Percentiles rank a stretch among this genome's conserved stretches.
Conservation (phyloP, 2,888 invertebrate genomes). For the Apotomis betuletana region DNA sequence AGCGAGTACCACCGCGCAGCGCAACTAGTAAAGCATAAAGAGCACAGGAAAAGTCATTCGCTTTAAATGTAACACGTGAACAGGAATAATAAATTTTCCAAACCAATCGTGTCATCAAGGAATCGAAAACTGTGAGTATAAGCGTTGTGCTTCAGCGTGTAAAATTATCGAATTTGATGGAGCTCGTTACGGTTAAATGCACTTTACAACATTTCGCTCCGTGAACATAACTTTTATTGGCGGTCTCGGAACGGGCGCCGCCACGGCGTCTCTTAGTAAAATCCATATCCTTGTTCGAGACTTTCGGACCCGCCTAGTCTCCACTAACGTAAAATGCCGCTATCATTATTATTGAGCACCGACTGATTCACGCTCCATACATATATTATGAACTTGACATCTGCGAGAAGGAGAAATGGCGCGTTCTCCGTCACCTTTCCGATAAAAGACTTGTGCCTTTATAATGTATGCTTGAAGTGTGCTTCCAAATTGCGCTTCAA, state of each 20-base stretch:
- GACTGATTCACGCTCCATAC: conserved; percentile 29
- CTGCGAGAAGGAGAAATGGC: conserved; percentile 27
- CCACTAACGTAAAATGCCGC: conserved; percentile 26
- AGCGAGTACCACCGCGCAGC: no score
- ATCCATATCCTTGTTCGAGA: conserved; percentile 50
- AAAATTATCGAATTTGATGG: conserved; percentile 45
- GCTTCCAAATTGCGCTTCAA: conserved; percentile 36
- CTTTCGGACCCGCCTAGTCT: conserved; percentile 43
- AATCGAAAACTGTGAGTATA: conserved; percentile 42
- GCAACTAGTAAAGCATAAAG: no score
- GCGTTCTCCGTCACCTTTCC: conserved; percentile 21
- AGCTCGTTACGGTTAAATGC: conserved; percentile 48
- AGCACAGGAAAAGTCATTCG: no score
- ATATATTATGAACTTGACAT: conserved; percentile 41
- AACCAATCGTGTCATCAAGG: conserved; percentile 32
- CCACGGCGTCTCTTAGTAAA: conserved; percentile 60
- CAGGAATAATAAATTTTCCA: no score
- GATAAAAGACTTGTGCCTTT: conserved; percentile 31
- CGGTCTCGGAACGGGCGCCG: conserved; percentile 62
- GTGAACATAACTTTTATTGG: conserved; percentile 67
- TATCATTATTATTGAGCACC: conserved; percentile 36
- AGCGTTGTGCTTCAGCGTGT: conserved; percentile 46
- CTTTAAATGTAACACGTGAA: no score
- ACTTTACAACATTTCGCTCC: conserved; percentile 52
- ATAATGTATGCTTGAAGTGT: conserved; percentile 36